Base-by-base conservation (phyloP, 1,140 invertebrate species). In the Hormaphis cornu region DNA sequence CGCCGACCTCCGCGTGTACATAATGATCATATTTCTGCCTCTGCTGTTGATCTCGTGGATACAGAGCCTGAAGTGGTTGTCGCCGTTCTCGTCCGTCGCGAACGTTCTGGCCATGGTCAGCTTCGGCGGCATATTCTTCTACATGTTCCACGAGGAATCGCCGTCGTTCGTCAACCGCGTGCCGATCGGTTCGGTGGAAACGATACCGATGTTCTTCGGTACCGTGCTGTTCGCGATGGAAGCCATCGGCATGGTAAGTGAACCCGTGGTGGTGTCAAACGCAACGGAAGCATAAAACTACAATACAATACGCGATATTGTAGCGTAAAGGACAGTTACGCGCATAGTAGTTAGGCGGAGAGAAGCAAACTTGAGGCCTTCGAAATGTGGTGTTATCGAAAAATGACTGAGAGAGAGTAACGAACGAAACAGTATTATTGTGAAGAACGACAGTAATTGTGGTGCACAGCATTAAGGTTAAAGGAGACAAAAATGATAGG, bases 71-170 rank as follows among this genome's bases (percentile, higher is more conserved):
- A 89, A 89, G 76, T 80, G 84, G 69, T 76, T 93, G 71, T 84
- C 89, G 1, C 85, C 87, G 0, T 87, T 90, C 75, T 90, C 89
- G 2, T 82, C 84, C 1, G 75, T 89, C 5, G 90, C 89, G 8
- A 91, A 91, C 73, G 77, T 81, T 1, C 77, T 85, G 3, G 85
- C 85, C 6, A 79, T 85, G 16, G 77, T 81, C 42, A 84, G 84
- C 40, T 84, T 90, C 59, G 81, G 79, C 1, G 83, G 89, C 54
- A 86, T 87, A 24, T 82, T 87, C 37, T 87, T 86, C 77, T 89
- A 86, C 75, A 79, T 89, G 70, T 83, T 88, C 74, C 78, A 82
- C 69, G 83, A 86, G 56, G 71, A n/a, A n/a, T n/a, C 85, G 0
- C 83, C 83, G 0, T 75, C 80, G 0, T 72, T 83, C 0, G 77